Evolutionary conservation across 2,888 invertebrate genomes (phyloP), one percentile per base, ranked within the genome.

Genomic region (Podotricha telesiphe): DNA sequence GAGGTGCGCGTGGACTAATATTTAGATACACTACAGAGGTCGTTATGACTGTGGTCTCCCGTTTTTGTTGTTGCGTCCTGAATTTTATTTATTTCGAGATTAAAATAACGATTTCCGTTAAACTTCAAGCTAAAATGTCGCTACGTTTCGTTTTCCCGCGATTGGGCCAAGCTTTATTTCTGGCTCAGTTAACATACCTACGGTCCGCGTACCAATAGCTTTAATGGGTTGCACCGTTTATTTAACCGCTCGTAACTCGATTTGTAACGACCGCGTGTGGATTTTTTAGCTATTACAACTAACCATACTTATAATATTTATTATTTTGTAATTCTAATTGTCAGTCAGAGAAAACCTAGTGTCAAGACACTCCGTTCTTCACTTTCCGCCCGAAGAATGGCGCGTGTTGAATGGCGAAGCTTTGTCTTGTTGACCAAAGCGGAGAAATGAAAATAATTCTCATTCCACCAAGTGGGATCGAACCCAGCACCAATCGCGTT

Each of bases 171-270:
- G 80, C 79, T 86, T 89, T 91, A 91, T 91, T 92, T 91, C 85
- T 87, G 88, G 84, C 84, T 79, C 80, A 77, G 83, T 84, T 82
- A 81, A 83, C 81, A 81, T 79, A 82, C 70, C 73, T 73, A 69
- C 82, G 81, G 80, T 79, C 80, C 79, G 67, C 78, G 80, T 83
- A 76, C 81, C 83, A 83, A 88, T 87, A 82, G 84, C 82, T 81
- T 87, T 88, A 88, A 90, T 88, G 87, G 86, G 82, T 83, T 84
- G 83, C 85, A 82, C 80, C 82, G 87, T 91, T 90, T 91, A 90
- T 91, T 91, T 91, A 88, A 91, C 86, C 85, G 89, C 85, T 90
- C 88, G 89, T 91, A 89, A 92, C 85, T 84, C 79, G 82, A 76
- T 79, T 84, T 80, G 86, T 89, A 86, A 88, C 83, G 85, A 86